phyloP scores from a whole-genome alignment of 2,797 vertebrate species.

The Mastacembelus armatus region DNA sequence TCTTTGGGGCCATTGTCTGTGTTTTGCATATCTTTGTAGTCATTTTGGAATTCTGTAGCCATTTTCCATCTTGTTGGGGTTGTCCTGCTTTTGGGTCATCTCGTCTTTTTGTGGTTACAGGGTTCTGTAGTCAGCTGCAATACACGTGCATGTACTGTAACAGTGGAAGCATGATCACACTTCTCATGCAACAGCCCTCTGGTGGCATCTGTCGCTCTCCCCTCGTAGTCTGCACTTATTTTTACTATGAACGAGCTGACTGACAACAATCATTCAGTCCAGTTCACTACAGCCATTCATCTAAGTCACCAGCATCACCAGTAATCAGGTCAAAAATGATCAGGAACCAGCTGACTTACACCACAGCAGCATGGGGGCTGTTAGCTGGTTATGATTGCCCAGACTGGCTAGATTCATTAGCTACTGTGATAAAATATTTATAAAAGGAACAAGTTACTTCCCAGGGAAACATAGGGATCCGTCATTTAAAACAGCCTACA shows the following conservation, averaged over 20 bases:
- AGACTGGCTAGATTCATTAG: conserved; percentile 72
- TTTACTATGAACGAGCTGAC: conserved; percentile 16
- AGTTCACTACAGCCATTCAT: conserved; percentile 48
- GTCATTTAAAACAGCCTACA: conserved; percentile 76
- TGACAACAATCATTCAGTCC: conserved; percentile 35
- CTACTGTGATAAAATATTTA: conserved; percentile 80
- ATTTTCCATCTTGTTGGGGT: too few species aligned
- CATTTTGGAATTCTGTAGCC: not conserved
- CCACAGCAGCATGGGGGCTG: conserved; percentile 53
- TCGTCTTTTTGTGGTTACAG: too few species aligned
- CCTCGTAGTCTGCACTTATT: conserved; percentile 17
- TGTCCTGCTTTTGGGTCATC: too few species aligned
- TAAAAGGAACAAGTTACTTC: conserved; percentile 80
- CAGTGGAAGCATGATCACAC: not conserved
- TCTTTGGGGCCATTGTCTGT: not conserved
- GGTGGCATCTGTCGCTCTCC: conserved; percentile 15
- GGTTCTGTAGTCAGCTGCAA: too few species aligned
- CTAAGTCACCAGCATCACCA: conserved; percentile 52
- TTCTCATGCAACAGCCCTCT: conserved; percentile 19
- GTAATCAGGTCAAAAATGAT: conserved; percentile 71
- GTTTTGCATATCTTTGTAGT: not conserved
- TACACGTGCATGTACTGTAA: conserved; percentile 1
- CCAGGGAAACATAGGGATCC: conserved; percentile 62
- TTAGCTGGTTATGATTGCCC: conserved; percentile 74
- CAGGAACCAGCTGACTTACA: conserved; percentile 41